Evolutionary conservation across 2,888 invertebrate genomes (phyloP), one percentile per base, ranked within the genome.

Genomic region (Griposia aprilina): DNA sequence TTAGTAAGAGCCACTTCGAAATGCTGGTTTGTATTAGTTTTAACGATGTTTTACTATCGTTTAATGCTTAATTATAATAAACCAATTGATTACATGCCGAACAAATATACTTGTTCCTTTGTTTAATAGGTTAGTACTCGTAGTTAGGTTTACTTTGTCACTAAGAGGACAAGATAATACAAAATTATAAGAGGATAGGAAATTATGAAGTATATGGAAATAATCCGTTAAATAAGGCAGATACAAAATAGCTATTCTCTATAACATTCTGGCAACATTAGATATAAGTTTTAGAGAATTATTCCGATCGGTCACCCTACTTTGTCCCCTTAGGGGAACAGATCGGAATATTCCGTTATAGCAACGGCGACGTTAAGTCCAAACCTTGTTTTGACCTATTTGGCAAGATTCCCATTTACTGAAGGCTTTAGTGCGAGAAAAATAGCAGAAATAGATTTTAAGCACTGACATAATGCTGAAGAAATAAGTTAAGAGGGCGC

Each of bases 351-450:
- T n/a, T n/a, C n/a, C 30, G 13, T 59, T 83, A 30, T 62, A 15
- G 26, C 55, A 20, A 30, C 1, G 62, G 62, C 57, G 80, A 68
- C 84, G 26, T 55, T 41, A 70, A 65, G 83, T 79, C 80, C 1
- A 50, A 71, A 69, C 68, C 70, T 66, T 69, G 11, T 15, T 72
- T 63, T 78, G 76, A 75, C 74, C 74, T 78, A 48, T 82, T 87
- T 85, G 80, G 80, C 82, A 78, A 68, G 50, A 62, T 60, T 84
- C 84, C 81, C 71, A 72, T 11, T 48, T 68, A 36, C 26, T 67
- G 41, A 74, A 82, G 65, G 69, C 26, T 75, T 72, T 45, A 30
- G 23, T 10, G n/a, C 15, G 7, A 23, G 13, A 45, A 68, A 60
- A 41, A 57, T 68, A 57, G 45, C 8, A 68, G 8, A 23, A 50